Evolutionary conservation across 2,797 vertebrate species (phyloP).

Genomic region (Sebastes kiyomatsui): DNA sequence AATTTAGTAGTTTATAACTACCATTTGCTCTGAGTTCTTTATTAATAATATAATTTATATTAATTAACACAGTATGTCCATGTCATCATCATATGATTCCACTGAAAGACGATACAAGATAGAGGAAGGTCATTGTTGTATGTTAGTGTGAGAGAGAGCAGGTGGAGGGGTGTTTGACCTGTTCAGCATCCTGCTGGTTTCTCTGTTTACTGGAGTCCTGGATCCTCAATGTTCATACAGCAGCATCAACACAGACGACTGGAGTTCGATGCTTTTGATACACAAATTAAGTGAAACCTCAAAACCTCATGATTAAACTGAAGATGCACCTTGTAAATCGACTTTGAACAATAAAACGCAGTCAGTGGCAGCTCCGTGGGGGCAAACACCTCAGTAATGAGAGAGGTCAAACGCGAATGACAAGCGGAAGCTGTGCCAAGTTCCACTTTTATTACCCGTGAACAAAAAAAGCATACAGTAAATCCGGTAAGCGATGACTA

Average conservation of each 20-base stretch:
- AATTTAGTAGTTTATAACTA: no score
- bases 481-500: neutral
- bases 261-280: neutral
- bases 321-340: neutral
- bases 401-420: neutral
- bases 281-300: neutral
- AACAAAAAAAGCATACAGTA: neutral
- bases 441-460: neutral
- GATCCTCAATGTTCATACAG: neutral
- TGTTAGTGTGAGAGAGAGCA: neutral
- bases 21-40: neutral
- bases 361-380: slow-evolving; percentile 4
- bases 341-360: neutral
- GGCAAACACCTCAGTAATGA: slow-evolving; percentile 6
- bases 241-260: neutral
- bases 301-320: neutral
- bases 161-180: neutral
- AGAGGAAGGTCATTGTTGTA: neutral
- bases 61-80: neutral
- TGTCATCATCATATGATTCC: neutral
- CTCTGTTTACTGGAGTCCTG: neutral
- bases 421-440: neutral
- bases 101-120: neutral
- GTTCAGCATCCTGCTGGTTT: slow-evolving; percentile 4
- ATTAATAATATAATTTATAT: neutral